These are phyloP conservation scores for Elegia similella DNA, from an alignment of 2,888 invertebrate species.

Conservation along the genomic window DNA sequence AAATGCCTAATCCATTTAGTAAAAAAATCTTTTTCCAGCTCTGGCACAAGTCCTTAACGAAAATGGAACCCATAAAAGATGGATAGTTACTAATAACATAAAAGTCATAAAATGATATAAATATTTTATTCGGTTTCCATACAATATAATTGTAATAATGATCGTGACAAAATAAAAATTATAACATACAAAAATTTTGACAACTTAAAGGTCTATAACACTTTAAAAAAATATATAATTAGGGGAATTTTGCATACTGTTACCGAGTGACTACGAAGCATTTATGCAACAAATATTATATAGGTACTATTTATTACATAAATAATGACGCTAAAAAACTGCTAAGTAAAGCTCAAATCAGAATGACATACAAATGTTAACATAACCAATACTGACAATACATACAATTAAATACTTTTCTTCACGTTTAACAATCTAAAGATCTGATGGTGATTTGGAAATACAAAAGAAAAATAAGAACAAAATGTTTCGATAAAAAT, in stretches of 20 bases:
- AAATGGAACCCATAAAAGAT: too few relatives aligned
- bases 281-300: constrained; percentile 23
- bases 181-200: constrained; percentile 55
- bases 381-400: constrained; percentile 38
- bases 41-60: too few relatives aligned
- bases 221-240: constrained; percentile 23
- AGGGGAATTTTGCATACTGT: constrained; percentile 28
- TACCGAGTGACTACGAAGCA: constrained; percentile 24
- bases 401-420: constrained; percentile 60
- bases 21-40: too few relatives aligned
- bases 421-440: constrained; percentile 66
- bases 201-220: constrained; percentile 43
- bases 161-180: constrained; percentile 58
- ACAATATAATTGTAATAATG: constrained; percentile 65
- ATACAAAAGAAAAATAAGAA: constrained; percentile 55
- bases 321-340: constrained; percentile 19
- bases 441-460: constrained; percentile 60
- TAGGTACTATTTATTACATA: constrained; percentile 23
- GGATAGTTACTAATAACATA: neutral
- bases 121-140: constrained; percentile 68
- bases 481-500: constrained; percentile 48
- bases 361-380: constrained; percentile 11
- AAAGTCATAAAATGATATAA: constrained; percentile 52
- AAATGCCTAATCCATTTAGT: too few relatives aligned
- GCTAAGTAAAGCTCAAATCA: constrained; percentile 12